A percentile compares a stretch with the other conserved stretches of the same genome.
These are phyloP conservation scores for Oreohelix idahoensis DNA, from an alignment of 1,140 invertebrate genomes.

Conservation along the genomic window DNA sequence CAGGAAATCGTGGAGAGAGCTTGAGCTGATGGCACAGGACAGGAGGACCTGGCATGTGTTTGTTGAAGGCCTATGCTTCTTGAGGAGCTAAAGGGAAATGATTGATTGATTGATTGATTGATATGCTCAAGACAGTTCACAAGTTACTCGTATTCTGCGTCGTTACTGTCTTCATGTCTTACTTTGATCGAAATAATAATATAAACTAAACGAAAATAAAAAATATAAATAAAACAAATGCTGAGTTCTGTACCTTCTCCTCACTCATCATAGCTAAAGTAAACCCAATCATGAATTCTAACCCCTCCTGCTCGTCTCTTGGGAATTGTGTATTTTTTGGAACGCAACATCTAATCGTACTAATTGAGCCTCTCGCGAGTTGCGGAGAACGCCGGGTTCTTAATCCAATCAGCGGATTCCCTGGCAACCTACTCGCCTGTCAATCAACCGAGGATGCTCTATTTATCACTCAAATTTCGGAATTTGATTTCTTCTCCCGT, in stretches of 20 bases:
- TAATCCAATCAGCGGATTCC: constrained; percentile 11
- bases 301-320: neutral
- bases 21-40: no score
- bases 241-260: neutral
- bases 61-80: no score
- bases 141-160: no score
- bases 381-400: neutral
- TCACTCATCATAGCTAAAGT: neutral
- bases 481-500: neutral
- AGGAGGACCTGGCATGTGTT: no score
- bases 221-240: no score
- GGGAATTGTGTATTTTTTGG: constrained; percentile 1
- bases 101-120: no score
- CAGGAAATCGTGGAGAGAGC: no score
- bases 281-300: constrained; percentile 1
- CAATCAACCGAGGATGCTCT: constrained; percentile 5
- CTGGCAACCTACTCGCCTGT: constrained; percentile 7
- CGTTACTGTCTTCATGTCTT: no score
- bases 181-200: no score
- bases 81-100: no score
- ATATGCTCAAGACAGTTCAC: no score
- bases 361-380: constrained; percentile 15
- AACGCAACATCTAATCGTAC: neutral
- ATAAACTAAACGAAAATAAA: no score
- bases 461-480: neutral